Conservation (phyloP, 2,888 invertebrate genomes). For the Eupelmus urozonus region DNA sequence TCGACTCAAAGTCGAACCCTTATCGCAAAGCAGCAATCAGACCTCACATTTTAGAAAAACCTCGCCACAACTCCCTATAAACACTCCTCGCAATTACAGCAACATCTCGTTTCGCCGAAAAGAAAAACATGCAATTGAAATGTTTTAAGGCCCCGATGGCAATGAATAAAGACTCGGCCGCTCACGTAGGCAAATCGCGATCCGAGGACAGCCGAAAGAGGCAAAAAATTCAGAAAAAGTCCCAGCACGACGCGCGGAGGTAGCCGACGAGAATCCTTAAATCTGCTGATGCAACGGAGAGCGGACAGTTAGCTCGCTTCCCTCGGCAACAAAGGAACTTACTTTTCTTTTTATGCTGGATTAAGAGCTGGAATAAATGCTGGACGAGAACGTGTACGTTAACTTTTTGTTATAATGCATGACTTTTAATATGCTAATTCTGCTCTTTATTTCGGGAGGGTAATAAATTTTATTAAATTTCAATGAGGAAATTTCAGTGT, state of each 20-base stretch:
- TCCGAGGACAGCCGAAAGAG: conserved; percentile 1
- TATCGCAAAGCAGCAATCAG: background rate
- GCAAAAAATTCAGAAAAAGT: conserved; percentile 18
- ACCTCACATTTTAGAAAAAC: background rate
- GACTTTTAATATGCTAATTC: no score
- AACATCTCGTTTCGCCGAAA: conserved; percentile 4
- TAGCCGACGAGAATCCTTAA: conserved; percentile 37
- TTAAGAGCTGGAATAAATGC: no score
- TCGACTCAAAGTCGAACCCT: no score
- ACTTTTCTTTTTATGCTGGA: no score
- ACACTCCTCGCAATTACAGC: background rate
- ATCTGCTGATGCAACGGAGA: conserved; percentile 29
- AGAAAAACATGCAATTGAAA: conserved; percentile 23
- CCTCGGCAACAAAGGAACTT: no score
- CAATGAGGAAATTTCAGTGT: no score
- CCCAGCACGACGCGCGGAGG: background rate
- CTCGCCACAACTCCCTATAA: background rate
- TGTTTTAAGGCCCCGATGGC: background rate
- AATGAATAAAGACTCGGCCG: conserved; percentile 9
- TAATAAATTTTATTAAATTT: no score
- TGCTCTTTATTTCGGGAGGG: no score
- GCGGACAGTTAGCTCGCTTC: conserved; percentile 8
- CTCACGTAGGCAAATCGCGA: conserved; percentile 24
- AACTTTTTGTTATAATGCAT: no score
- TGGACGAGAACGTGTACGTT: no score